A percentile compares a stretch with the other conserved stretches of the same genome.
Conservation (phyloP, 2,113 vertebrate genomes). For the Ranitomeya imitator region DNA sequence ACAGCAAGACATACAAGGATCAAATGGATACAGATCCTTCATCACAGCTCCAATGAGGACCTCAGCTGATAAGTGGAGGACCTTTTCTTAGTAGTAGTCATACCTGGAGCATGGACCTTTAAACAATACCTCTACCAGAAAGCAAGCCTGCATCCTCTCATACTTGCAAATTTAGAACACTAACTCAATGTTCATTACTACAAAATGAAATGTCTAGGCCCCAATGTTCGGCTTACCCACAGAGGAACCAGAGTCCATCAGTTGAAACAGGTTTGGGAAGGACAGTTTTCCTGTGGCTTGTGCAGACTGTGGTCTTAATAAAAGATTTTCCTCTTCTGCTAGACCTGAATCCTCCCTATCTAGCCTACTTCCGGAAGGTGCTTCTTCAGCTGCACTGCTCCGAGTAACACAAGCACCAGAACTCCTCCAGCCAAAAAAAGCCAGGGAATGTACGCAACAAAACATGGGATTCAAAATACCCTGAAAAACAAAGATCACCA, state of each 20-base stretch:
- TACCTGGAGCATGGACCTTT: background rate
- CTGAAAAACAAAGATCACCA: slow-evolving; percentile 28
- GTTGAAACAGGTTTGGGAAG: slow-evolving; percentile 12
- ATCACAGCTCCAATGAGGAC: background rate
- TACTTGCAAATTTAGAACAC: background rate
- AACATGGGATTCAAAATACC: slow-evolving; percentile 49
- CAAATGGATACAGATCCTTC: too few species aligned
- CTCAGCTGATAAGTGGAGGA: background rate
- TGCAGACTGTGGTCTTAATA: background rate
- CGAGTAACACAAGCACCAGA: background rate
- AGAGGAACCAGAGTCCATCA: slow-evolving; percentile 26
- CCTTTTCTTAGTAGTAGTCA: too few species aligned
- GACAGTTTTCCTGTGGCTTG: background rate
- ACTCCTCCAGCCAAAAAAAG: slow-evolving; percentile 48
- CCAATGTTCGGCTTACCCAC: background rate
- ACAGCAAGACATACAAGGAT: too few species aligned
- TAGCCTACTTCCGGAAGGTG: background rate
- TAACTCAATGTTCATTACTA: background rate
- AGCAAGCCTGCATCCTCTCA: background rate
- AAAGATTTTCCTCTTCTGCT: background rate
- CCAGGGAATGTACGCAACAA: slow-evolving; percentile 50
- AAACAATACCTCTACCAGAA: background rate
- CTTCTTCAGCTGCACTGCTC: background rate
- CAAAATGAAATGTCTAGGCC: background rate
- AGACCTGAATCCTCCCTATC: background rate